Evolutionary conservation across 35 echinoderm and acorn worm genomes (phyloP).

Genomic region (Chiridota heheva): DNA sequence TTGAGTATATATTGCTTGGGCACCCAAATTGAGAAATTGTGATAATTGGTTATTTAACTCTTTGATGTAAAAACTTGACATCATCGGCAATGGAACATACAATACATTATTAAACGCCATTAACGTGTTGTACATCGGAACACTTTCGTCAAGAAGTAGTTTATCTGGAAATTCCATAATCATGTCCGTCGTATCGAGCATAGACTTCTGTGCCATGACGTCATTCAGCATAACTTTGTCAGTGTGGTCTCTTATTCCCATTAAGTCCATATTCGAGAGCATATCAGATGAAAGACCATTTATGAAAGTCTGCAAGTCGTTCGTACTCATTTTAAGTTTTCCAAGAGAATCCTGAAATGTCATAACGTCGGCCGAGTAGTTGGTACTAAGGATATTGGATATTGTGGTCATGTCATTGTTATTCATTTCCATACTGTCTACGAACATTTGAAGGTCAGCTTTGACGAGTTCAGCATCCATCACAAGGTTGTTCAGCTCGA

Average conservation of each 20-base stretch:
- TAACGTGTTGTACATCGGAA: conserved; percentile 22
- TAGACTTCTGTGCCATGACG: conserved; percentile 14
- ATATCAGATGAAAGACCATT: not conserved
- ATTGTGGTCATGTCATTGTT: no score
- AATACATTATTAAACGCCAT: conserved; percentile 39
- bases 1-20: not conserved
- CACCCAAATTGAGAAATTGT: not conserved
- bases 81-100: conserved; percentile 28
- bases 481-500: conserved; percentile 41
- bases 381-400: not conserved
- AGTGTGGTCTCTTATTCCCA: conserved; percentile 17
- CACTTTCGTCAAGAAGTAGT: conserved; percentile 1
- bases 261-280: conserved; percentile 13
- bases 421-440: conserved; percentile 41
- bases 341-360: not conserved
- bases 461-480: conserved; percentile 39
- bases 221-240: not conserved
- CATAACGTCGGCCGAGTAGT: not conserved
- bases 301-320: conserved; percentile 26
- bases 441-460: conserved; percentile 54
- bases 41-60: conserved; percentile 10
- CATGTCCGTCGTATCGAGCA: not conserved
- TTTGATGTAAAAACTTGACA: not conserved
- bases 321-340: conserved; percentile 3
- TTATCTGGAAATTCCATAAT: not conserved